Base-by-base conservation (phyloP, 2,797 vertebrate genomes). In the Siniperca scherzeri region DNA sequence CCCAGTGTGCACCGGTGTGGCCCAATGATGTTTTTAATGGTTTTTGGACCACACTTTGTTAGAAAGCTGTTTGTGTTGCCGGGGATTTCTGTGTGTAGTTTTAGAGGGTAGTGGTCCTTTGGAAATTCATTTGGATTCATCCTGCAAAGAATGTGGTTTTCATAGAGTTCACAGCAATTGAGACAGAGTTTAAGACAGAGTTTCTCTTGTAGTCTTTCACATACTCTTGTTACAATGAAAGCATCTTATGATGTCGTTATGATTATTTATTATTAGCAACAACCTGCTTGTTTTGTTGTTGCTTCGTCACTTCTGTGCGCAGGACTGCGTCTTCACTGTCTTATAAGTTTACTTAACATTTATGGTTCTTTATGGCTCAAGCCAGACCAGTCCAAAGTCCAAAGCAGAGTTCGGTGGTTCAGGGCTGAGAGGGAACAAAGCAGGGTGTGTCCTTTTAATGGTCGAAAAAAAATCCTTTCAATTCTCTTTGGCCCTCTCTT, bases 311-410 rank as follows among this genome's bases (percentile, higher is more conserved):
- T 33, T 17, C 42, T 53, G 52, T 68, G 16, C 0, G 0, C 1
- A 17, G n/a, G 13, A 25, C n/a, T n/a, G 22, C 59, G 44, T 52
- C 53, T 50, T 68, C 12, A 40, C 21, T 67, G 38, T 70, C 52
- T 88, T 89, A 88, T 92, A 88, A 73, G 52, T 68, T 74, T 48
- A 53, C 48, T 33, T 56, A 40, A 8, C 40, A 78, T 84, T 60
- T 83, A 72, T 55, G 59, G 67, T 70, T 87, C 5, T 71, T 53
- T 70, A 69, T 64, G 19, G 44, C 14, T 76, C 3, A 40, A 17
- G 11, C 68, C 5, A 65, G 33, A 68, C 14, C 9, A 10, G 61
- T 76, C 36, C 70, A 87, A 92, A 85, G 92, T 92, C 56, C 82
- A 90, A 86, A 68, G 68, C 57, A 52, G 40, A 59, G 55, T n/a